Conservation (phyloP, 2,113 vertebrate species). For the Trinectes maculatus region DNA sequence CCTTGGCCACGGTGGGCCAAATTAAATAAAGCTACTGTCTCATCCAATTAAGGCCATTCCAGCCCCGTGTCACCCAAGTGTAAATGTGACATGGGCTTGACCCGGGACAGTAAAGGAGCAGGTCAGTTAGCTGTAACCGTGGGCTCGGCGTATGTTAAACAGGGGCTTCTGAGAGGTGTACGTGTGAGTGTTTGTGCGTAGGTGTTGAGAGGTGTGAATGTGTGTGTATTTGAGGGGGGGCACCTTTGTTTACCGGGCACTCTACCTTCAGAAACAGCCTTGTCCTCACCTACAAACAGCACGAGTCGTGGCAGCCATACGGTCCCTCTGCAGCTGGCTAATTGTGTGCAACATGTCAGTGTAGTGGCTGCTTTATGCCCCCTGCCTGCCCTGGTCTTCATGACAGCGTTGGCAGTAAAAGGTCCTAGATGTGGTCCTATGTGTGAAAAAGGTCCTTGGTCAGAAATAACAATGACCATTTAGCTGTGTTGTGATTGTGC, state of each 20-base stretch:
- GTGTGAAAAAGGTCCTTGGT: constrained; percentile 13
- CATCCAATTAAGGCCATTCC: constrained; percentile 35
- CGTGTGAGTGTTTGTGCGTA: not conserved
- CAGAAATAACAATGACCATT: constrained; percentile 29
- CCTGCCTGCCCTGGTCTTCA: not conserved
- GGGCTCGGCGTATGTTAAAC: constrained; percentile 48
- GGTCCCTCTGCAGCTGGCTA: constrained; percentile 71
- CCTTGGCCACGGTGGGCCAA: constrained; percentile 7
- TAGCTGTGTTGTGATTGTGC: constrained; percentile 11
- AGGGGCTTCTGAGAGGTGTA: constrained; percentile 11
- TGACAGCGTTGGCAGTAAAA: constrained; percentile 30
- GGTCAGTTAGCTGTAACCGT: constrained; percentile 19
- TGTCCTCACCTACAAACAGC: constrained; percentile 70
- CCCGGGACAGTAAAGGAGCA: constrained; percentile 23
- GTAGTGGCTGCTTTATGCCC: constrained; percentile 24
- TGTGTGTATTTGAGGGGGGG: too few species aligned
- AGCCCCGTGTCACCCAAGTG: constrained; percentile 32
- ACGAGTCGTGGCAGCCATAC: constrained; percentile 78
- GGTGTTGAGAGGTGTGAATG: constrained; percentile 1
- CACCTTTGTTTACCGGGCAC: constrained; percentile 68
- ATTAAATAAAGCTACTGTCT: constrained; percentile 46
- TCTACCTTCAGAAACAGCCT: constrained; percentile 69
- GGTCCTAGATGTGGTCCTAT: constrained; percentile 2
- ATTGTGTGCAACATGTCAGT: constrained; percentile 68
- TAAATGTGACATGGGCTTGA: constrained; percentile 46